Evolutionary conservation across 1,140 invertebrate species (phyloP), one percentile per base, ranked within the genome.

Genomic region (Lucilia sericata): DNA sequence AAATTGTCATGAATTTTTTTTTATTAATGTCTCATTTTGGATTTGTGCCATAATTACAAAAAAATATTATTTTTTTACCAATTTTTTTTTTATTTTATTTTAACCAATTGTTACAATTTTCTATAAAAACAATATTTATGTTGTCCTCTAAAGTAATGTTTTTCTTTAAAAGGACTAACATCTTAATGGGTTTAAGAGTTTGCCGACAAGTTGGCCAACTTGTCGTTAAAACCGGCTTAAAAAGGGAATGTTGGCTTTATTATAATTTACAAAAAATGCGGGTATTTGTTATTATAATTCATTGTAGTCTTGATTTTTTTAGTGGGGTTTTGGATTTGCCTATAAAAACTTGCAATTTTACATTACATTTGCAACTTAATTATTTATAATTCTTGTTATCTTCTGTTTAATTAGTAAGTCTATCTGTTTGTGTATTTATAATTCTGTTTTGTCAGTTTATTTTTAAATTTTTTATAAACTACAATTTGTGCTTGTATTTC

Each of bases 391-490:
- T 19, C 3, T 70, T 70, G 19, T 70, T 70, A 70, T 70, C 8
- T 25, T 70, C 7, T 2, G 21, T 70, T 70, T n/a, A 60, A 17
- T 30, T 30, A 2, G 25, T 30, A 60, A 60, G 65, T 21, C 65
- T 70, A 70, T 21, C 65, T 21, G 42, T 49, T 80, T 80, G 76
- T 21, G 76, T 80, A 49, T 80, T 80, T 80, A 76, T 76, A 42
- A 42, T 42, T 76, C 2, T 42, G 3, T 76, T 76, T 42, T 76
- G 42, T 3, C 42, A 42, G 42, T 42, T 42, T 42, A 42, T 42
- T 42, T 42, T 42, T 8, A 2, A 42, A 47, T 5, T 76, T 21
- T 70, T 70, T 14, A 14, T 60, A n/a, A 60, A 70, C 65, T 70
- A 70, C 65, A 70, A 70, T 70, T 49, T 78, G 34, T 78, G n/a